Percentiles rank a stretch among this genome's conserved stretches.
Evolutionary conservation across 92 coral and sea anemone genomes (phyloP).

Genomic region (Isaurus tuberculatus): DNA sequence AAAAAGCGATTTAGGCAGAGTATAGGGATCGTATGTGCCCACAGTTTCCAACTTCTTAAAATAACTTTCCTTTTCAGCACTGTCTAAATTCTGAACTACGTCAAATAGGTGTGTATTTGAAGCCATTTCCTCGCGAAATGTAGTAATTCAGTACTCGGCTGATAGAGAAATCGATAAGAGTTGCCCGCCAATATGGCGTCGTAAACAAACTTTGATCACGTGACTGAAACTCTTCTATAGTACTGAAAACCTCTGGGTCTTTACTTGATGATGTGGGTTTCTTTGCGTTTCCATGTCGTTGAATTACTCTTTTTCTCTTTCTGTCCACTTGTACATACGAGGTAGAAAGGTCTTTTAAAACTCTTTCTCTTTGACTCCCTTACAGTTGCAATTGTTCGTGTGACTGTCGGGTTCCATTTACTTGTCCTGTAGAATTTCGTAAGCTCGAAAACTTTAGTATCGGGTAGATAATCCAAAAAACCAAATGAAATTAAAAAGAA

Average conservation of each 20-base stretch:
- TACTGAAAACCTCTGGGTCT: conserved; percentile 63
- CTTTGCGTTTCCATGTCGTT: conserved; percentile 70
- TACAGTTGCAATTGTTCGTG: conserved; percentile 55
- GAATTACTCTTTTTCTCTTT: conserved; percentile 53
- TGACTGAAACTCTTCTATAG: conserved; percentile 7
- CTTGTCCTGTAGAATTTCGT: conserved; percentile 36
- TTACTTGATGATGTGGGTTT: conserved; percentile 55
- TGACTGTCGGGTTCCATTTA: conserved; percentile 58
- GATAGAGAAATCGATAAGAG: no score
- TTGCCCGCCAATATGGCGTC: no score
- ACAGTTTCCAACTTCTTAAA: no score
- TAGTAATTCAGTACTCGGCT: no score
- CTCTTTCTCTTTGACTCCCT: conserved; percentile 51
- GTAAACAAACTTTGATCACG: no score
- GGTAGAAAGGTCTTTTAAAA: conserved; percentile 51
- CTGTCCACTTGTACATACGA: conserved; percentile 61
- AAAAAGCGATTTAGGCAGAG: no score
- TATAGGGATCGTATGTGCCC: no score
- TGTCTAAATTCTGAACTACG: no score
- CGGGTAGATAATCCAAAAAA: no score
- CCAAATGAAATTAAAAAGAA: background rate
- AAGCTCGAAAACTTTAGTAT: conserved; percentile 35
- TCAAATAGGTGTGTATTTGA: no score
- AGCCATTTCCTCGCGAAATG: no score
- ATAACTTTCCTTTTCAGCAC: no score